These are phyloP conservation scores for Philonicus albiceps DNA, from an alignment of 2,888 invertebrate species.

Conservation along the genomic window DNA sequence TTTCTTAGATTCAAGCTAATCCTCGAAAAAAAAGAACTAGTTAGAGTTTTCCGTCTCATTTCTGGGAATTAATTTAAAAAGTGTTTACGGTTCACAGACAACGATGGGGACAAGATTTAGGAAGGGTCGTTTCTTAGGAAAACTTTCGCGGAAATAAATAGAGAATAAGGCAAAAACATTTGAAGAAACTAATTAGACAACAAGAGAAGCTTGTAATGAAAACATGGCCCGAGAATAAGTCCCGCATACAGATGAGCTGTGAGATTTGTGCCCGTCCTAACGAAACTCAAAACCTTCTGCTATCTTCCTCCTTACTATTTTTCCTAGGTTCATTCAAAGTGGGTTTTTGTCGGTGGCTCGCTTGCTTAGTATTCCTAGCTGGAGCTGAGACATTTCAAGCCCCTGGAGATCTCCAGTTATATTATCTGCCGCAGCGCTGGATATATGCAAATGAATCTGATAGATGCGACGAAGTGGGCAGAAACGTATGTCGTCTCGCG, in stretches of 20 bases:
- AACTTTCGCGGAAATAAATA: slow-evolving; percentile 4
- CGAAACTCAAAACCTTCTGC: background rate
- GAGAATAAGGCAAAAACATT: slow-evolving; percentile 13
- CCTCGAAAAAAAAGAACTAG: background rate
- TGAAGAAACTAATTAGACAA: slow-evolving; percentile 43
- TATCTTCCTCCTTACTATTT: slow-evolving; percentile 16
- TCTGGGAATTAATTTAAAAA: slow-evolving; percentile 17
- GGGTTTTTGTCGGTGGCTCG: background rate
- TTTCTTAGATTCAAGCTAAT: background rate
- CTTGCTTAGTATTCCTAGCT: slow-evolving; percentile 3
- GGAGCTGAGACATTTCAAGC: slow-evolving; percentile 16
- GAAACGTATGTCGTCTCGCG: background rate
- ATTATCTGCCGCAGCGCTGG: background rate
- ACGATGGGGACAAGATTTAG: background rate
- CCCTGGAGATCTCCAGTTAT: slow-evolving; percentile 29
- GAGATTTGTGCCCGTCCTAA: background rate
- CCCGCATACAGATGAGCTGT: slow-evolving; percentile 44
- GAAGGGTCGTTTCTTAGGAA: background rate
- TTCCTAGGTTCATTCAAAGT: slow-evolving; percentile 3
- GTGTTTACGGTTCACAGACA: background rate
- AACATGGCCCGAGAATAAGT: slow-evolving; percentile 27
- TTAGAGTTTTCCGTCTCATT: slow-evolving; percentile 5
- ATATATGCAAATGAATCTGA: slow-evolving; percentile 41
- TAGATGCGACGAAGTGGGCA: background rate
- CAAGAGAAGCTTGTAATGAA: slow-evolving; percentile 42